phyloP scores from a whole-genome alignment of 2,797 vertebrate genomes.

The Myotis daubentonii region DNA sequence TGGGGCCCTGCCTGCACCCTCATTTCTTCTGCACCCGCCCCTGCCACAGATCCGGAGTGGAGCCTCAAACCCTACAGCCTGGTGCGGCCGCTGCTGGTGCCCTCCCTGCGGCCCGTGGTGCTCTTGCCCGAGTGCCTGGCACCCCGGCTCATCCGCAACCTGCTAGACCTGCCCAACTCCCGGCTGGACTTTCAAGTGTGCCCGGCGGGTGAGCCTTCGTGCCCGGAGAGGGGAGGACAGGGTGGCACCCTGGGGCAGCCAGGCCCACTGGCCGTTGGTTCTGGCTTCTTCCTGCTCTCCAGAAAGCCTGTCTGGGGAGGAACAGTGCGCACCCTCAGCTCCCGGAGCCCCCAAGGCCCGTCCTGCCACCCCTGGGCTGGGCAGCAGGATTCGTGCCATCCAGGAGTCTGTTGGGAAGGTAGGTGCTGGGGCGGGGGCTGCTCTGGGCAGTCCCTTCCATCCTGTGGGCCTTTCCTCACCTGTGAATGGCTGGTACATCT shows the following conservation, averaged over 20 bases:
- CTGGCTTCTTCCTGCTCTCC: neutral
- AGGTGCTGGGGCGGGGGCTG: neutral
- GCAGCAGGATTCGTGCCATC: constrained; percentile 77
- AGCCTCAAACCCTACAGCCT: constrained; percentile 90
- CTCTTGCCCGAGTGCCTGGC: constrained; percentile 92
- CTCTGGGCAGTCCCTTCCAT: neutral
- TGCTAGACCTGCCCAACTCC: constrained; percentile 89
- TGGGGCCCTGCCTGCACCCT: neutral
- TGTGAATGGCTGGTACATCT: neutral
- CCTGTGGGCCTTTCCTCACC: neutral
- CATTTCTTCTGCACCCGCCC: neutral
- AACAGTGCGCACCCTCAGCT: rapidly evolving
- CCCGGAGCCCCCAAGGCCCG: constrained; percentile 74
- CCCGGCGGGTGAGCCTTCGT: constrained; percentile 79
- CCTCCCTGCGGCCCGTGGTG: constrained; percentile 90
- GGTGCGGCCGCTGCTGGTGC: constrained; percentile 89
- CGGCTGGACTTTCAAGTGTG: constrained; percentile 85
- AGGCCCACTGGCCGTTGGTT: neutral
- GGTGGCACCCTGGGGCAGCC: neutral
- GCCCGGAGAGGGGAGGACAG: rapidly evolving
- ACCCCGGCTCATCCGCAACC: constrained; percentile 91
- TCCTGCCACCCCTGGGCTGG: constrained; percentile 50
- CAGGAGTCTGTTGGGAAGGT: constrained; percentile 85
- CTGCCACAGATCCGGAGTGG: constrained; percentile 53
- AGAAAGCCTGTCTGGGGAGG: constrained; percentile 83